These are phyloP conservation scores for Channa striata DNA, from an alignment of 2,797 vertebrate species.

Conservation along the genomic window DNA sequence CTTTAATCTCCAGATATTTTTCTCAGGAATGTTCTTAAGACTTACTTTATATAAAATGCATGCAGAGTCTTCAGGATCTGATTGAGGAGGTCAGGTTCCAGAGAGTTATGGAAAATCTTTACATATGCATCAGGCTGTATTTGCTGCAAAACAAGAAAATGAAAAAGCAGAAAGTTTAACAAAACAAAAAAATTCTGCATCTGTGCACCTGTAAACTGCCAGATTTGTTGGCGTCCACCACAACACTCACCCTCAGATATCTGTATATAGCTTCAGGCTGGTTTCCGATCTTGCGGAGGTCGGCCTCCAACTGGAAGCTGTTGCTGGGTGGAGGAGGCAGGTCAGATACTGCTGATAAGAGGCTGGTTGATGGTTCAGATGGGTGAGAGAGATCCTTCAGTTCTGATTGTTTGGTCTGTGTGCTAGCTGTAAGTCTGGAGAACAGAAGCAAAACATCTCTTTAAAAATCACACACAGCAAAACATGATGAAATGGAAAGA, in stretches of 20 bases:
- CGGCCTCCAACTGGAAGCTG: slow-evolving; percentile 95
- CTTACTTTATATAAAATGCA: slow-evolving; percentile 91
- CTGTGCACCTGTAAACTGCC: not conserved
- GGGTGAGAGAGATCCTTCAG: not conserved
- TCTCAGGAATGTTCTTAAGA: slow-evolving; percentile 11
- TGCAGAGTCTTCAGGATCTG: slow-evolving; percentile 91
- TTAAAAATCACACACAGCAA: not conserved
- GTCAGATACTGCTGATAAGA: not conserved
- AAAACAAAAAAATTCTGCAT: not conserved
- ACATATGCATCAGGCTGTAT: slow-evolving; percentile 87
- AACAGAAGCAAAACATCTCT: not conserved
- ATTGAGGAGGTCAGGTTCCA: slow-evolving; percentile 94
- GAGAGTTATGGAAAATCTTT: slow-evolving; percentile 91
- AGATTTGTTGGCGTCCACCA: not conserved
- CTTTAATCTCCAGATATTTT: not conserved
- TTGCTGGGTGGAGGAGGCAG: slow-evolving; percentile 87
- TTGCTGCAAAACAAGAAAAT: slow-evolving; percentile 84
- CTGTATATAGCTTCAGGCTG: slow-evolving; percentile 86
- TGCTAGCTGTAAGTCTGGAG: slow-evolving; percentile 20
- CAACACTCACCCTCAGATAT: slow-evolving; percentile 90
- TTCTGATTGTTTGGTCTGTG: not conserved
- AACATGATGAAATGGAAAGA: not conserved
- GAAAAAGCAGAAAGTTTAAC: not conserved
- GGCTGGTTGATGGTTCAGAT: not conserved
- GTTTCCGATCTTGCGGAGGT: slow-evolving; percentile 90